Percentiles rank a stretch among this genome's conserved stretches.
Evolutionary conservation across 1,140 invertebrate genomes (phyloP).

Genomic region (Eumeta japonica): DNA sequence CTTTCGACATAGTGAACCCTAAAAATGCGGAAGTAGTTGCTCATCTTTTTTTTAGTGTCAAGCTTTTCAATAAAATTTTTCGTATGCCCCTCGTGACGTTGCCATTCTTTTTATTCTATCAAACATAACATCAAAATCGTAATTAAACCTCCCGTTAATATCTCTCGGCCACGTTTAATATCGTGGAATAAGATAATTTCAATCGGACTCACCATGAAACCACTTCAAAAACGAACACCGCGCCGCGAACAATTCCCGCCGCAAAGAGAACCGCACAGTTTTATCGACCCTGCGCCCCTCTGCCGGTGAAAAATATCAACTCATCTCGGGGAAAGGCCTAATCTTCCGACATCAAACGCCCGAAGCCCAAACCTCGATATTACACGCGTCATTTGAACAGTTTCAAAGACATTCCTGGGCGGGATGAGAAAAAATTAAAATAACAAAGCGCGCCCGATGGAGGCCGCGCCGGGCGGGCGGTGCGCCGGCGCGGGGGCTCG

Average conservation of each 20-base stretch:
- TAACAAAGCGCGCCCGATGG: slow-evolving; percentile 38
- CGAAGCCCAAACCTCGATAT: slow-evolving; percentile 44
- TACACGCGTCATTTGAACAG: slow-evolving; percentile 54
- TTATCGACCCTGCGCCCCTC: slow-evolving; percentile 32
- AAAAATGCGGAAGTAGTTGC: too few species aligned
- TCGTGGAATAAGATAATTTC: too few species aligned
- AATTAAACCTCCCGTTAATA: too few species aligned
- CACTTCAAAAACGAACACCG: not conserved
- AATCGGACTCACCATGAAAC: too few species aligned
- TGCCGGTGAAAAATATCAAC: slow-evolving; percentile 36
- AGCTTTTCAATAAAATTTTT: too few species aligned
- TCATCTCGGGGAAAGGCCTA: slow-evolving; percentile 41
- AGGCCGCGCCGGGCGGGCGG: too few species aligned
- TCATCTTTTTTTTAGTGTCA: too few species aligned
- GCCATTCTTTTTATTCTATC: too few species aligned
- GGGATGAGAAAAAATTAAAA: slow-evolving; percentile 53
- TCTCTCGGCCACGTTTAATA: too few species aligned
- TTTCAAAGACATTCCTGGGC: slow-evolving; percentile 50
- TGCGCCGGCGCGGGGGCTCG: slow-evolving; percentile 17
- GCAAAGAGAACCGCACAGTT: slow-evolving; percentile 28
- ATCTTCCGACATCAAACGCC: slow-evolving; percentile 47
- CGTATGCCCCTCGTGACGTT: too few species aligned
- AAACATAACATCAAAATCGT: too few species aligned
- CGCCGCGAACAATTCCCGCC: slow-evolving; percentile 14
- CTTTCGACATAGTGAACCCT: too few species aligned